These are phyloP conservation scores for Antheraea mylitta DNA, from an alignment of 1,140 invertebrate genomes.

Conservation along the genomic window DNA sequence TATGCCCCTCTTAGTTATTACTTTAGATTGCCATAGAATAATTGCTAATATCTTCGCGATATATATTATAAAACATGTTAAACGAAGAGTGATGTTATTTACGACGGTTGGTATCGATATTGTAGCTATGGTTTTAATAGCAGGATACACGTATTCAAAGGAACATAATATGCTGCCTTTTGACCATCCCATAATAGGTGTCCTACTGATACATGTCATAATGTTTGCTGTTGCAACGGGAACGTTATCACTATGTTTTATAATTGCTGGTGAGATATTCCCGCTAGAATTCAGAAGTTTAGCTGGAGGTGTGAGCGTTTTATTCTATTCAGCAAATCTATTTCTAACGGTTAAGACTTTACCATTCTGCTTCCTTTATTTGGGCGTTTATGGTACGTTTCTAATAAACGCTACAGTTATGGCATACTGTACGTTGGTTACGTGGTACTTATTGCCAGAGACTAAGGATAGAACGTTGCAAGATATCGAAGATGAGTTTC, in stretches of 20 bases:
- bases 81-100: conserved; percentile 29
- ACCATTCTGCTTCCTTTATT: conserved; percentile 21
- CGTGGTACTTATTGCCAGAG: conserved; percentile 32
- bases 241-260: conserved; percentile 29
- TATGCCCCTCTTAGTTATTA: conserved; percentile 26
- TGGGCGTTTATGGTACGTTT: conserved; percentile 31
- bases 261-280: conserved; percentile 38
- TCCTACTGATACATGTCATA: conserved; percentile 27
- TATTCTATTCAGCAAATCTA: conserved; percentile 30
- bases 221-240: conserved; percentile 36
- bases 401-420: conserved; percentile 25
- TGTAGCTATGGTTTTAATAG: conserved; percentile 16
- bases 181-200: conserved; percentile 25
- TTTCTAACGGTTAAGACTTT: conserved; percentile 34
- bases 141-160: conserved; percentile 29
- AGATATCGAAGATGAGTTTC: conserved; percentile 45
- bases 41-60: conserved; percentile 31
- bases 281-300: conserved; percentile 36
- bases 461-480: conserved; percentile 43
- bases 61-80: conserved; percentile 33
- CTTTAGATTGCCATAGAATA: conserved; percentile 31
- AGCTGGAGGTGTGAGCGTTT: conserved; percentile 32
- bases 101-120: conserved; percentile 26
- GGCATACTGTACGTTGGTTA: conserved; percentile 25
- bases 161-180: conserved; percentile 21